These are phyloP conservation scores for Protaetia brevitarsis DNA, from an alignment of 1,140 invertebrate genomes.

Conservation along the genomic window DNA sequence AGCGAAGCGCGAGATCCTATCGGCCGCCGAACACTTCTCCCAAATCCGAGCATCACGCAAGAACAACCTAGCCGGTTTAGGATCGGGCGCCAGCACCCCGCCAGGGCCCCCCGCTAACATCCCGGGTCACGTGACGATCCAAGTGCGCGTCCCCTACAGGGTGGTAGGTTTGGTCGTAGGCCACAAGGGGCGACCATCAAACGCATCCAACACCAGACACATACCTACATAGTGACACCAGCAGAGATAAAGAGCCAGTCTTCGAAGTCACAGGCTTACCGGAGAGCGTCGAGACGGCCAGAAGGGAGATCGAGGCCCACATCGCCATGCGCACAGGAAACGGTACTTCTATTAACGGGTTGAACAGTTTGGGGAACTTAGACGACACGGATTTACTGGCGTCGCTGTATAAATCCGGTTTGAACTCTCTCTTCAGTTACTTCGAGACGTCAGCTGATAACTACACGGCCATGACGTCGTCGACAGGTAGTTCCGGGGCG, in stretches of 20 bases:
- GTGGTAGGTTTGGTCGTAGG: slow-evolving; percentile 98
- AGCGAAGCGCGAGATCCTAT: slow-evolving; percentile 96
- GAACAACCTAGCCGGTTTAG: slow-evolving; percentile 59
- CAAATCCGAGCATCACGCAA: slow-evolving; percentile 96
- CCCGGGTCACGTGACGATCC: slow-evolving; percentile 93
- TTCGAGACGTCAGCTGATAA: slow-evolving; percentile 47
- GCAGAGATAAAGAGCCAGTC: slow-evolving; percentile 96
- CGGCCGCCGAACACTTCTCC: slow-evolving; percentile 98
- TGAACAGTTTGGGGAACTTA: slow-evolving; percentile 48
- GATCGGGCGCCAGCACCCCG: slow-evolving; percentile 56
- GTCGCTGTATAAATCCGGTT: slow-evolving; percentile 63
- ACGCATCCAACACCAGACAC: slow-evolving; percentile 97
- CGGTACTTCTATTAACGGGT: slow-evolving; percentile 52
- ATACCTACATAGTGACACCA: slow-evolving; percentile 99
- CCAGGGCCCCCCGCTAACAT: slow-evolving; percentile 78
- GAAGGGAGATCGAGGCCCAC: slow-evolving; percentile 96
- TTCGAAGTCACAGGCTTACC: slow-evolving; percentile 98
- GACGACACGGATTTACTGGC: slow-evolving; percentile 61
- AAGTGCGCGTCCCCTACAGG: slow-evolving; percentile 96
- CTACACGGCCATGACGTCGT: slow-evolving; percentile 50
- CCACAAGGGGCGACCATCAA: slow-evolving; percentile 99
- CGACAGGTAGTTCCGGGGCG: slow-evolving; percentile 55
- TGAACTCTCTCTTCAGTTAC: slow-evolving; percentile 58
- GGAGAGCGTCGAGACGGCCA: slow-evolving; percentile 93
- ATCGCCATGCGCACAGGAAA: slow-evolving; percentile 93